Base-by-base conservation (phyloP, 1,140 invertebrate genomes). In the Amphibalanus amphitrite region DNA sequence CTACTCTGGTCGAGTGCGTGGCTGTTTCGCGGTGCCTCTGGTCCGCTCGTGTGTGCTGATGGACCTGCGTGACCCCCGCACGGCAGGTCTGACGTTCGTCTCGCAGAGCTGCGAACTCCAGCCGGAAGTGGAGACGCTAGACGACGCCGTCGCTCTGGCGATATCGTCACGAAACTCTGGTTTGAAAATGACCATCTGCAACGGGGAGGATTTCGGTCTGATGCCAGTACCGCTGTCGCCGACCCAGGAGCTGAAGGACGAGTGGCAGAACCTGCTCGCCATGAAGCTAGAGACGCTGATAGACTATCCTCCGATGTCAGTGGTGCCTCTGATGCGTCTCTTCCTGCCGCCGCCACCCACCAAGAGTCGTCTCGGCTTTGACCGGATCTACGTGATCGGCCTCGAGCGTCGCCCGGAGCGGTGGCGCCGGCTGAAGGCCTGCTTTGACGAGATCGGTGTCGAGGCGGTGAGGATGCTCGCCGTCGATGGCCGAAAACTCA, bases 71-170 rank as follows among this genome's bases (percentile, higher is more conserved):
- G 81, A 80, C 70, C 75, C 77, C 10, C 78, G 79, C 1, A 85
- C 89, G 1, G 85, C 90, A 69, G 78, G 79, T 59, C 82, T 98
- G 3, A 90, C 92, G 0, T 98, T 96, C 79, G 80, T 86, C 70
- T 83, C 86, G 0, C 79, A 83, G 29, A 86, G 86, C 70, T 75
- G 91, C 0, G 70, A 76, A 0, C 79, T 84, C 40, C 90, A 89
- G 72, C 81, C 85, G 70, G 90, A 91, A 47, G 33, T 15, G 15
- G 33, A 6, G 33, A 93, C 94, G 0, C 80, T 85, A 13, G 93
- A 98, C 83, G 95, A 98, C 80, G 95, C 98, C 64, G 97, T 98
- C 76, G 85, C 89, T 20, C 98, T 99, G 84, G 93, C 94, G 10
- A 77, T 90, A 13, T 89, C 88, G 72, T 94, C 95, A 20, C 89